Conservation (phyloP, 1,140 invertebrate genomes). For the Drosophila melanica region DNA sequence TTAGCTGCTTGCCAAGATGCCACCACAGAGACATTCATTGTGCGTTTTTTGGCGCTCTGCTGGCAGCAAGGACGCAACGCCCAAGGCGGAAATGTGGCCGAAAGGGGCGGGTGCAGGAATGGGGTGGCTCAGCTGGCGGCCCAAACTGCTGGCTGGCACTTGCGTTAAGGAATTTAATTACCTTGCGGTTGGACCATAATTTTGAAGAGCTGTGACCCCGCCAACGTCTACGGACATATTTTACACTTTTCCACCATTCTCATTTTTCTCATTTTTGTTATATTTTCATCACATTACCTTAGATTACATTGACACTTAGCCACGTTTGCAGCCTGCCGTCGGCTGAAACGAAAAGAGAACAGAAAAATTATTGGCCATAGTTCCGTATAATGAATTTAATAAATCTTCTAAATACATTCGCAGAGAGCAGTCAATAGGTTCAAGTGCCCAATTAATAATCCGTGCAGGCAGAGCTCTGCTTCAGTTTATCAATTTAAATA, state of each 20-base stretch:
- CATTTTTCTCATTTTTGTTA: constrained; percentile 11
- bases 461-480: too few relatives aligned
- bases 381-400: constrained; percentile 5
- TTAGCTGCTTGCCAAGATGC: constrained; percentile 34
- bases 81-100: constrained; percentile 27
- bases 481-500: too few relatives aligned
- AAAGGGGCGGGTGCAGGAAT: background rate
- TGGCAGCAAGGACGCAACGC: constrained; percentile 42
- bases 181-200: constrained; percentile 69
- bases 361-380: background rate
- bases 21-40: constrained; percentile 66
- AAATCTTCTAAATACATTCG: constrained; percentile 3
- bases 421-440: background rate
- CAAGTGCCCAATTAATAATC: too few relatives aligned
- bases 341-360: constrained; percentile 1
- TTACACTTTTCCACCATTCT: background rate
- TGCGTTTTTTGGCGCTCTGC: constrained; percentile 36
- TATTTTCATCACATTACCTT: constrained; percentile 23
- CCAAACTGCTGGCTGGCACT: constrained; percentile 53
- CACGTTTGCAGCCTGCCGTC: constrained; percentile 3
- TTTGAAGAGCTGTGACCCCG: constrained; percentile 36
- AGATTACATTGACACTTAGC: constrained; percentile 26
- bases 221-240: constrained; percentile 19
- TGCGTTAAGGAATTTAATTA: constrained; percentile 75
- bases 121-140: constrained; percentile 11